Evolutionary conservation across 2,797 vertebrate genomes (phyloP).

Genomic region (Dipus sagitta): DNA sequence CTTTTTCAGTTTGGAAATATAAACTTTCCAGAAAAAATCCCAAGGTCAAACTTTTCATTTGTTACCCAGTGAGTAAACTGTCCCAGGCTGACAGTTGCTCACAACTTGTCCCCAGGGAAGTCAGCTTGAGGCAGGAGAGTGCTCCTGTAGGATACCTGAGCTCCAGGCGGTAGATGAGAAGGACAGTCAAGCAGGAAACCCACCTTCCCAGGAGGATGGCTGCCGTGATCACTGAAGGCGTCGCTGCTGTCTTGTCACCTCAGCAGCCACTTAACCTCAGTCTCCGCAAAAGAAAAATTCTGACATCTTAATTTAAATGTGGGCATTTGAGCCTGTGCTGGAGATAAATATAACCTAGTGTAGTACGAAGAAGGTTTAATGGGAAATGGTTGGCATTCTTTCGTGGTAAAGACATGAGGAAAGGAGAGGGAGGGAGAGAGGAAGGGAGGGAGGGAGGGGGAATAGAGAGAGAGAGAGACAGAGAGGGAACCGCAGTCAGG

Average conservation of each 20-base stretch:
- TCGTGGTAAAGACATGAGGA: conserved; percentile 91
- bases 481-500: not conserved
- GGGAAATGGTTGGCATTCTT: conserved; percentile 96
- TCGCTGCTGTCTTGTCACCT: conserved; percentile 26
- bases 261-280: conserved; percentile 45
- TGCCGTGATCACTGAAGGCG: not conserved
- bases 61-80: conserved; percentile 22
- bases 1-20: conserved; percentile 45
- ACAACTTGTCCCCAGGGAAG: not conserved
- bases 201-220: not conserved
- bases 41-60: not conserved
- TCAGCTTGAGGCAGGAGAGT: not conserved
- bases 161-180: not conserved
- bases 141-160: not conserved
- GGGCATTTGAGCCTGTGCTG: conserved; percentile 92
- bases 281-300: conserved; percentile 64
- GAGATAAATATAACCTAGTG: conserved; percentile 96
- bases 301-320: conserved; percentile 85
- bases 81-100: not conserved
- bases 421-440: conserved; percentile 81
- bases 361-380: conserved; percentile 95
- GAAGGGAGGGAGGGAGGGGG: conserved; percentile 65
- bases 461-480: not conserved
- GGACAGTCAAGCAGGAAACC: not conserved
- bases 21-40: not conserved